A percentile compares a stretch with the other conserved stretches of the same genome.
phyloP scores from a whole-genome alignment of 2,888 invertebrate genomes.

The Yponomeuta malinellus region DNA sequence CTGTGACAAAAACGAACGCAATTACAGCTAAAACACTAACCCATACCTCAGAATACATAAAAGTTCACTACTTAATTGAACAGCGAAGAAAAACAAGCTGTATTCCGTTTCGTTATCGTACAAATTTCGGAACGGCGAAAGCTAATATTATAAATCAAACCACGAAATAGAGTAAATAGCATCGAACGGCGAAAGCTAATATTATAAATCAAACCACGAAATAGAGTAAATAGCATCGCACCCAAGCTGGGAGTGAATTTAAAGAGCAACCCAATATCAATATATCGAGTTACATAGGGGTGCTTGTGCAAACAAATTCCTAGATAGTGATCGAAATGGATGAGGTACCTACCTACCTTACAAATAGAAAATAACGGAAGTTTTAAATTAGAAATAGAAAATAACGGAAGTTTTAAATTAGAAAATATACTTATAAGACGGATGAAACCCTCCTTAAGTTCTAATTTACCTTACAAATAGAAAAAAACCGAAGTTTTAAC shows the following conservation, averaged over 20 bases:
- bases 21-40: background rate
- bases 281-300: conserved; percentile 10
- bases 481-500: background rate
- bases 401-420: background rate
- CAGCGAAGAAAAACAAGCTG: background rate
- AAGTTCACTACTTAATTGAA: too few species aligned
- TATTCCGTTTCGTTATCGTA: background rate
- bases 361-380: background rate
- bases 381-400: background rate
- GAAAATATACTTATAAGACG: background rate
- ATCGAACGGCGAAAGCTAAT: background rate
- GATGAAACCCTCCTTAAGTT: too few species aligned
- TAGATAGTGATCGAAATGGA: background rate
- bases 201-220: conserved; percentile 10
- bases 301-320: conserved; percentile 4
- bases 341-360: background rate
- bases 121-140: background rate
- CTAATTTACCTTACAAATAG: background rate
- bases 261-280: conserved; percentile 5
- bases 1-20: background rate
- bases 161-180: conserved; percentile 11
- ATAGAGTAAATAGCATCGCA: conserved; percentile 10
- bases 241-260: background rate
- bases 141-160: conserved; percentile 1
- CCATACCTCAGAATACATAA: too few species aligned